phyloP scores from a whole-genome alignment of 2,113 vertebrate genomes.

The Atherinomorus stipes region DNA sequence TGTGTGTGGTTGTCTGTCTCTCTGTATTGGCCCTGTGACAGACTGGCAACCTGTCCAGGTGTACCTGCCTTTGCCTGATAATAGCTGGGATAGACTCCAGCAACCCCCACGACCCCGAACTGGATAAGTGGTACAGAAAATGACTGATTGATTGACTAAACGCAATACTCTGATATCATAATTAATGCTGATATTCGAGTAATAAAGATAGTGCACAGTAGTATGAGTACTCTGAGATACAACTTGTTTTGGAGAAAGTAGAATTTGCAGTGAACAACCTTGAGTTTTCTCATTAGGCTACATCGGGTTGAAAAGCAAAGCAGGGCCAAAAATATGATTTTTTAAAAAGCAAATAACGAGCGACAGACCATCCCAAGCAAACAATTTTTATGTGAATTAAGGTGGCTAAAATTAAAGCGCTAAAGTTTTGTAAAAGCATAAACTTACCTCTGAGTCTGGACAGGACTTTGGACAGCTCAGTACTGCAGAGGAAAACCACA shows the following conservation, averaged over 20 bases:
- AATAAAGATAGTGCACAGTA: slow-evolving; percentile 52
- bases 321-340: too few species aligned
- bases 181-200: slow-evolving; percentile 17
- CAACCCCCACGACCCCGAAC: too few species aligned
- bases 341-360: not conserved
- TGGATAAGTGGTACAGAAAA: too few species aligned
- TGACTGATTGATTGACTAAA: too few species aligned
- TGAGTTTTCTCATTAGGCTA: not conserved
- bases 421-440: not conserved
- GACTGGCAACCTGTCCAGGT: too few species aligned
- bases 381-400: not conserved
- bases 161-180: too few species aligned
- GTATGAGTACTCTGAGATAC: not conserved
- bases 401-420: not conserved
- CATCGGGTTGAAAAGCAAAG: not conserved
- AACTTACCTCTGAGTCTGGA: slow-evolving; percentile 71
- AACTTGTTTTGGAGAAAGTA: too few species aligned
- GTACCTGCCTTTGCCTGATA: too few species aligned
- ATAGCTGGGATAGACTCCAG: too few species aligned
- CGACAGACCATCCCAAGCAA: not conserved
- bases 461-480: slow-evolving; percentile 51
- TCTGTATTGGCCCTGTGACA: too few species aligned
- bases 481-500: slow-evolving; percentile 45
- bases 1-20: too few species aligned
- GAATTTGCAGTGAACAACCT: too few species aligned